phyloP scores from a whole-genome alignment of 1,140 invertebrate genomes.

The Reticulitermes speratus region DNA sequence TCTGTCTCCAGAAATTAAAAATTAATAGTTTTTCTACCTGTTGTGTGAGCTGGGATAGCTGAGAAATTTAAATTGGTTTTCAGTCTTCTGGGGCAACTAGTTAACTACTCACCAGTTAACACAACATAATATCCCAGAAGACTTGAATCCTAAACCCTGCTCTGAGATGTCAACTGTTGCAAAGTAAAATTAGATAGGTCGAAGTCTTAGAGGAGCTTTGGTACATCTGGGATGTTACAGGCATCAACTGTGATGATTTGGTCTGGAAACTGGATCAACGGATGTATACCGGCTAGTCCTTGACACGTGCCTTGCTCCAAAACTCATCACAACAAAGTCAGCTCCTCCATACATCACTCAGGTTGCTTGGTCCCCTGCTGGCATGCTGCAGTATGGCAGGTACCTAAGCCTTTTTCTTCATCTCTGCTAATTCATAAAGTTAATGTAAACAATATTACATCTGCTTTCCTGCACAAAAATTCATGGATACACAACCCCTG shows the following conservation, averaged over 20 bases:
- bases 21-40: too few species aligned
- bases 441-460: background rate
- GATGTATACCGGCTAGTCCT: slow-evolving; percentile 5
- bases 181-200: too few species aligned
- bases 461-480: background rate
- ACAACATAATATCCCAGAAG: too few species aligned
- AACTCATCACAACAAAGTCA: background rate
- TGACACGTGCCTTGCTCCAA: background rate
- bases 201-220: too few species aligned
- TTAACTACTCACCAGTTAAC: too few species aligned
- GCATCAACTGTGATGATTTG: background rate
- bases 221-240: background rate
- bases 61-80: too few species aligned
- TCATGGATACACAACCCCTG: background rate
- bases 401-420: background rate
- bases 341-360: background rate
- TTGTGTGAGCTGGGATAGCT: too few species aligned
- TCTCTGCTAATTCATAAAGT: background rate
- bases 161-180: too few species aligned
- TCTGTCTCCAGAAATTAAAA: too few species aligned
- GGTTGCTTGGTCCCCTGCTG: slow-evolving; percentile 12
- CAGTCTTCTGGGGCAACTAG: too few species aligned
- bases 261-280: background rate
- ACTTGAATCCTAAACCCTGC: too few species aligned
- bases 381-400: slow-evolving; percentile 2